Evolutionary conservation across 2,888 invertebrate genomes (phyloP).

Genomic region (Microctonus brassicae): DNA sequence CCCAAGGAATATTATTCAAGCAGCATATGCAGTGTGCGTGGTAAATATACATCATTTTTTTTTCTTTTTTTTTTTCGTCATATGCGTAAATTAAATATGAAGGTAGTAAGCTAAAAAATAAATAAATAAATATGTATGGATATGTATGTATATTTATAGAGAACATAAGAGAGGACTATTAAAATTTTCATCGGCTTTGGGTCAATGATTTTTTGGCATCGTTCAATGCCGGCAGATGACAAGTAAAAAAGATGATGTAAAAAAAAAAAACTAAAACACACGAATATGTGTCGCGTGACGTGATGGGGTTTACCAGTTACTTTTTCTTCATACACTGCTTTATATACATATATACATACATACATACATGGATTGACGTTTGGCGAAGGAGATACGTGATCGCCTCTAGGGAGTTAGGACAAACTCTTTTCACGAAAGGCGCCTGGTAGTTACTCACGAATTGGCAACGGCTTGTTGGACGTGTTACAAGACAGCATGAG

Average conservation of each 20-base stretch:
- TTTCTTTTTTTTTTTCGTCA: background rate
- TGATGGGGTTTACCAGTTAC: background rate
- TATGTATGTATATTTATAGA: no score
- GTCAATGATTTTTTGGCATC: slow-evolving; percentile 21
- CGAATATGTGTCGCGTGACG: background rate
- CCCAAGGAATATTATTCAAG: background rate
- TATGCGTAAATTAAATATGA: background rate
- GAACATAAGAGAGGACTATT: background rate
- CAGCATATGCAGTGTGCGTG: background rate
- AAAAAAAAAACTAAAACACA: background rate
- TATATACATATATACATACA: background rate
- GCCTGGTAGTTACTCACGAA: slow-evolving; percentile 29
- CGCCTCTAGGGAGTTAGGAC: slow-evolving; percentile 24
- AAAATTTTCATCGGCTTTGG: background rate
- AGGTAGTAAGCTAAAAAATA: background rate
- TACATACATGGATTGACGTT: slow-evolving; percentile 29
- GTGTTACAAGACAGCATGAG: slow-evolving; percentile 37
- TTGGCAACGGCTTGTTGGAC: slow-evolving; percentile 46
- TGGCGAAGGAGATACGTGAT: slow-evolving; percentile 32
- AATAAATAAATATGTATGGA: no score
- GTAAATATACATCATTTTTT: background rate
- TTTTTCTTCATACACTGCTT: background rate
- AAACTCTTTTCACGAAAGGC: slow-evolving; percentile 26
- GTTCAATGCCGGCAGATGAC: background rate
- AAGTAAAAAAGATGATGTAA: background rate